Conservation (phyloP, 2,888 invertebrate species). For the Rhynchonema sp. region DNA sequence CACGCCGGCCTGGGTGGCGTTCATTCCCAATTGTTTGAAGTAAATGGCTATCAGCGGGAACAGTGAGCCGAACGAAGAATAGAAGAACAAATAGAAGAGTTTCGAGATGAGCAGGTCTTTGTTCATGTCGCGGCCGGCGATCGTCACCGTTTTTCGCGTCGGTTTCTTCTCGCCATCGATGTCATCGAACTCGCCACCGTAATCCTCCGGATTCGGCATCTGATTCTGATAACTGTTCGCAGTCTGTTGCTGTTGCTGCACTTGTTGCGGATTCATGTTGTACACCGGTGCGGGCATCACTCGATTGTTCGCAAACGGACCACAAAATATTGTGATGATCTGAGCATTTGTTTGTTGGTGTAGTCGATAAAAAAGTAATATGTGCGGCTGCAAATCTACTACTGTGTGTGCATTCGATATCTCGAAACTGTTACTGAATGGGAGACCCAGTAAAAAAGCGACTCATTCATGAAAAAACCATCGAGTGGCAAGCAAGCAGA, state of each 20-base stretch:
- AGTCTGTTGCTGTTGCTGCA: neutral
- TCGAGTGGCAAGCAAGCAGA: too few relatives aligned
- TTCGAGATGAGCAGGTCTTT: slow-evolving; percentile 82
- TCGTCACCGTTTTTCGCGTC: slow-evolving; percentile 8
- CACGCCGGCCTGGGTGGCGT: slow-evolving; percentile 46
- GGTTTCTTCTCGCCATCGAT: neutral
- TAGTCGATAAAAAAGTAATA: too few relatives aligned
- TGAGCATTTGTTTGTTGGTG: too few relatives aligned
- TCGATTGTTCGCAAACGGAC: too few relatives aligned
- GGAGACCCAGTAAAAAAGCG: too few relatives aligned
- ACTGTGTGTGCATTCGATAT: too few relatives aligned
- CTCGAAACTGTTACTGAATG: too few relatives aligned
- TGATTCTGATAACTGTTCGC: neutral
- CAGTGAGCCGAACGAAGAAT: slow-evolving; percentile 90
- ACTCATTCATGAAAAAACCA: too few relatives aligned
- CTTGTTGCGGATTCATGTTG: too few relatives aligned
- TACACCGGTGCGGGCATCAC: too few relatives aligned
- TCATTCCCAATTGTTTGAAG: slow-evolving; percentile 99
- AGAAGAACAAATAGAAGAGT: slow-evolving; percentile 97
- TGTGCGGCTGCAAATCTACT: too few relatives aligned
- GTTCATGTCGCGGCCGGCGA: slow-evolving; percentile 39
- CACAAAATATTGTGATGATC: too few relatives aligned
- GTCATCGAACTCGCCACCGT: neutral
- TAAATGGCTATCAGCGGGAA: slow-evolving; percentile 97
- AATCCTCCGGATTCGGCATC: neutral